phyloP scores from a whole-genome alignment of 2,113 vertebrate species.

The Oplegnathus fasciatus region DNA sequence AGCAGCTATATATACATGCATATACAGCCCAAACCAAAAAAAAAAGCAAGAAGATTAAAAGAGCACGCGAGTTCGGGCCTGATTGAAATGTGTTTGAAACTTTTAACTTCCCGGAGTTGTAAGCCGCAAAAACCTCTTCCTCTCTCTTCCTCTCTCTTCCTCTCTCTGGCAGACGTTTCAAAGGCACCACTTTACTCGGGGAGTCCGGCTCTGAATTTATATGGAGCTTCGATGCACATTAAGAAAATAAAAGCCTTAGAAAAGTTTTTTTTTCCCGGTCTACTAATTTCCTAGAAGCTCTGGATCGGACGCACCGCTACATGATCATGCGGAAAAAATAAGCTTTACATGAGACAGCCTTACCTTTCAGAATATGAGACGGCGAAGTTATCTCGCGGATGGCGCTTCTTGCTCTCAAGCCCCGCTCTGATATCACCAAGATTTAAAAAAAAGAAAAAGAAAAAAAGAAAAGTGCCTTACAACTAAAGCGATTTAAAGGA shows the following conservation, averaged over 20 bases:
- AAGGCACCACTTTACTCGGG: constrained; percentile 71
- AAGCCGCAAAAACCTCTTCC: constrained; percentile 77
- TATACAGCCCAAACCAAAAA: constrained; percentile 37
- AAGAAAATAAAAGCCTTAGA: background rate
- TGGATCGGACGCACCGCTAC: constrained; percentile 3
- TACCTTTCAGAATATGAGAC: constrained; percentile 64
- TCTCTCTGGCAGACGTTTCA: constrained; percentile 77
- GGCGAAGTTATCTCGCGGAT: constrained; percentile 47
- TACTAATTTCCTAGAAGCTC: background rate
- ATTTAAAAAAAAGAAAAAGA: no score
- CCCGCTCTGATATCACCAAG: constrained; percentile 41
- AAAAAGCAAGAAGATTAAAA: constrained; percentile 67
- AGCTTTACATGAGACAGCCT: constrained; percentile 32
- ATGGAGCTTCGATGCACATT: constrained; percentile 16
- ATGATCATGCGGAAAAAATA: background rate
- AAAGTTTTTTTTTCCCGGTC: constrained; percentile 27
- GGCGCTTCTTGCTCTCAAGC: constrained; percentile 35
- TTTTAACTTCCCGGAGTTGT: constrained; percentile 81
- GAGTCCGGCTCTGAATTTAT: constrained; percentile 70
- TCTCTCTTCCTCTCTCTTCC: constrained; percentile 35
- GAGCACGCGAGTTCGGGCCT: constrained; percentile 74
- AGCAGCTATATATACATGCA: background rate
- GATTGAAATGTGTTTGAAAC: constrained; percentile 80
- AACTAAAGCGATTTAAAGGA: constrained; percentile 36
- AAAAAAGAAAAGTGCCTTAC: constrained; percentile 38